Evolutionary conservation across 2,888 invertebrate species (phyloP).

Genomic region (Ptycholaimellus sp.): DNA sequence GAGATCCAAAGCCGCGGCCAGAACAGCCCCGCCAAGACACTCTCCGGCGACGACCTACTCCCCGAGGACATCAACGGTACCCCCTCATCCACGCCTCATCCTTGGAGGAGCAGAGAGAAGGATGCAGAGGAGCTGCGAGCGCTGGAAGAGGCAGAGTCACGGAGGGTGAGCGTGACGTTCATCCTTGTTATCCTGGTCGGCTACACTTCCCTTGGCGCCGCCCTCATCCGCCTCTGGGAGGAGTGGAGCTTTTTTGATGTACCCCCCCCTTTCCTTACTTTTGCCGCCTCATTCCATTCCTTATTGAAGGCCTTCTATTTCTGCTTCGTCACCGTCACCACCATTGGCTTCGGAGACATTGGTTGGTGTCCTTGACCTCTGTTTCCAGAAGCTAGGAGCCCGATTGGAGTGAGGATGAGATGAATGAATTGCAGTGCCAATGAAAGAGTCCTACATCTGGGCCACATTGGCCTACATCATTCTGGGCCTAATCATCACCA

Average conservation of each 20-base stretch:
- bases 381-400: neutral
- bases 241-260: conserved; percentile 24
- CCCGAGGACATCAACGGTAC: no score
- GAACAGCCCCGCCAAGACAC: conserved; percentile 2
- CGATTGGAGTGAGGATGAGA: neutral
- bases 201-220: conserved; percentile 25
- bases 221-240: conserved; percentile 23
- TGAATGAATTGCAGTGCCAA: conserved; percentile 13
- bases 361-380: neutral
- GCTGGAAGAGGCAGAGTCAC: conserved; percentile 16
- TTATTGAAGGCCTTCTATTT: conserved; percentile 26
- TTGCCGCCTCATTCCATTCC: no score
- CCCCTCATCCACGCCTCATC: no score
- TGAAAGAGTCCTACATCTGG: conserved; percentile 21
- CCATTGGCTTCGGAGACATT: conserved; percentile 15
- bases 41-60: no score
- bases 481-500: conserved; percentile 23
- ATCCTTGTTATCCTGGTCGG: conserved; percentile 24
- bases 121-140: conserved; percentile 8
- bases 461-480: conserved; percentile 24
- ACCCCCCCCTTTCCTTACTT: no score
- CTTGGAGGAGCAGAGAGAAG: neutral
- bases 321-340: conserved; percentile 26
- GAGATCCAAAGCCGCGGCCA: conserved; percentile 1
- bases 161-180: conserved; percentile 23